Percentiles rank a stretch among this genome's conserved stretches.
phyloP scores from a whole-genome alignment of 2,113 vertebrate species.

The Ovis canadensis region DNA sequence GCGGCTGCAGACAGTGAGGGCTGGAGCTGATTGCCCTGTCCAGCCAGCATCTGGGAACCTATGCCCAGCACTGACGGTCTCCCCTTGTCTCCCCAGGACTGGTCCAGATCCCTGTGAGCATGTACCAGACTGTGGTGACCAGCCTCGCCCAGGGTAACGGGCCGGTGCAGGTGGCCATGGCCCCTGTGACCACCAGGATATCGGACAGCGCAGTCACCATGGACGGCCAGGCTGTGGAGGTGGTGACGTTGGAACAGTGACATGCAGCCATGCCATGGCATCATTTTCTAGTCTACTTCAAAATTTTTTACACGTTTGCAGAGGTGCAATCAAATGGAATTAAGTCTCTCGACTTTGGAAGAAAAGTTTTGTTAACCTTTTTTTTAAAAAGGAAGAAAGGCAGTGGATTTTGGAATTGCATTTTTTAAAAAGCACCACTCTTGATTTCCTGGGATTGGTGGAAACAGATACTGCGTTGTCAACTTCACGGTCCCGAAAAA shows the following conservation, averaged over 20 bases:
- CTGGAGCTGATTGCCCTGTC: not conserved
- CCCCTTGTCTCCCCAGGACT: constrained; percentile 82
- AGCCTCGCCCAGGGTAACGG: constrained; percentile 97
- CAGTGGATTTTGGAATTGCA: constrained; percentile 53
- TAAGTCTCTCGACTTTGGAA: constrained; percentile 77
- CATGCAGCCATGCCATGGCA: not conserved
- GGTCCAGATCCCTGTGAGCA: constrained; percentile 97
- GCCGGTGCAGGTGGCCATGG: constrained; percentile 98
- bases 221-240: constrained; percentile 97
- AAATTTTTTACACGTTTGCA: constrained; percentile 75
- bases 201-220: constrained; percentile 93
- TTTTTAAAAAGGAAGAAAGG: constrained; percentile 51
- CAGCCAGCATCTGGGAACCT: not conserved
- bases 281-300: constrained; percentile 69
- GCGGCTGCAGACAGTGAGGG: not conserved
- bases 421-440: constrained; percentile 70
- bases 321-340: constrained; percentile 79
- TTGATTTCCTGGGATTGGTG: constrained; percentile 57
- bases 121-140: constrained; percentile 99
- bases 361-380: constrained; percentile 62
- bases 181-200: constrained; percentile 92
- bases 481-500: constrained; percentile 61
- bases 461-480: constrained; percentile 44
- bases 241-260: constrained; percentile 97
- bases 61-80: not conserved